Conservation (phyloP, 2,113 vertebrate genomes). For the Smithornis capensis region DNA sequence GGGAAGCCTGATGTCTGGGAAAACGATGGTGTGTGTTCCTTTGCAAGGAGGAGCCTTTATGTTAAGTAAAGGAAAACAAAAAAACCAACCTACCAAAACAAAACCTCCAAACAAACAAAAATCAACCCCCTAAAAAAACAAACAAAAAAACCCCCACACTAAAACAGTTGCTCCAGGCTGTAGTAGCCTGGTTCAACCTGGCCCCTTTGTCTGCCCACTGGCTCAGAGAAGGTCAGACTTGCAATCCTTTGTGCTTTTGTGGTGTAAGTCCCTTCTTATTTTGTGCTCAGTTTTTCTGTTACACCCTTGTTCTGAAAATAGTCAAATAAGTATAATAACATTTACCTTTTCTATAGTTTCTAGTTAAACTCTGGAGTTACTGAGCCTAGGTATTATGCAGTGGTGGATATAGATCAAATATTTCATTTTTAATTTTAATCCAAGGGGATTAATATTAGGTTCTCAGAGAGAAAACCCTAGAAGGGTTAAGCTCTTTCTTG, state of each 20-base stretch:
- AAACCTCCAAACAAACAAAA: no score
- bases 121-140: no score
- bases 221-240: background rate
- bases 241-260: background rate
- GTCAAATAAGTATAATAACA: background rate
- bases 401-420: background rate
- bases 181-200: background rate
- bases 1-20: background rate
- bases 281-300: background rate
- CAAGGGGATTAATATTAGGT: background rate
- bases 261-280: background rate
- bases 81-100: no score
- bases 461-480: background rate
- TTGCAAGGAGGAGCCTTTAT: background rate
- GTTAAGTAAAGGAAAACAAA: background rate
- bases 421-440: background rate
- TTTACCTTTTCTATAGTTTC: background rate
- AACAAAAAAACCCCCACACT: no score
- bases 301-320: background rate
- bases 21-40: background rate
- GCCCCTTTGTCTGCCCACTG: background rate
- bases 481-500: fast-evolving
- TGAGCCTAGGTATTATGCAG: background rate
- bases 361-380: background rate
- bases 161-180: background rate